A percentile compares a stretch with the other conserved stretches of the same genome.
phyloP scores from a whole-genome alignment of 2,888 invertebrate species.

The Morpho achilles region DNA sequence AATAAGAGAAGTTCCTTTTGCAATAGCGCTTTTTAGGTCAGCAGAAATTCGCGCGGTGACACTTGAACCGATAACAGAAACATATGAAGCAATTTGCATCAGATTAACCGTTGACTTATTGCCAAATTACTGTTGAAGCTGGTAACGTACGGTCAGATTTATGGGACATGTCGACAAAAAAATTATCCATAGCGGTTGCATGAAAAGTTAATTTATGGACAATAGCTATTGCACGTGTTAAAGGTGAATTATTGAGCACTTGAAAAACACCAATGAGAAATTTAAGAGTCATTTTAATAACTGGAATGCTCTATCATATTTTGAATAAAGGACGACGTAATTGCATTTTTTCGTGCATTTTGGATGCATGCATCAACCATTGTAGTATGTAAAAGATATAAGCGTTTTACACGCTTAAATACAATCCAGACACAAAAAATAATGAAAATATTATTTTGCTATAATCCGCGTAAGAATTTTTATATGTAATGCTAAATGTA shows the following conservation, averaged over 20 bases:
- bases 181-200: conserved; percentile 7
- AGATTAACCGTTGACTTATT: conserved; percentile 57
- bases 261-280: no score
- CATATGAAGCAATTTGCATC: conserved; percentile 54
- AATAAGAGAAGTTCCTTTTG: conserved; percentile 14
- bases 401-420: neutral
- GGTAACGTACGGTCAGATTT: conserved; percentile 32
- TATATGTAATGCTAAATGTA: no score
- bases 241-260: no score
- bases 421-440: neutral
- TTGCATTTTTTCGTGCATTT: no score
- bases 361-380: no score
- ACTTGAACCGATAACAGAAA: conserved; percentile 26
- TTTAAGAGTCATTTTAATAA: no score
- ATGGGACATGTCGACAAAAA: conserved; percentile 19
- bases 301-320: no score
- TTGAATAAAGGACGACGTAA: no score
- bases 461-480: no score
- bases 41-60: conserved; percentile 23
- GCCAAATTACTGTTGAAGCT: conserved; percentile 37
- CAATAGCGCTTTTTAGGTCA: conserved; percentile 20
- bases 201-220: conserved; percentile 7
- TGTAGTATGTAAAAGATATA: no score
- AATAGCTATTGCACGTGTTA: conserved; percentile 1
- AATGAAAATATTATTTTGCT: no score